Base-by-base conservation (phyloP, 1,140 invertebrate genomes). In the Drosophila takahashii region DNA sequence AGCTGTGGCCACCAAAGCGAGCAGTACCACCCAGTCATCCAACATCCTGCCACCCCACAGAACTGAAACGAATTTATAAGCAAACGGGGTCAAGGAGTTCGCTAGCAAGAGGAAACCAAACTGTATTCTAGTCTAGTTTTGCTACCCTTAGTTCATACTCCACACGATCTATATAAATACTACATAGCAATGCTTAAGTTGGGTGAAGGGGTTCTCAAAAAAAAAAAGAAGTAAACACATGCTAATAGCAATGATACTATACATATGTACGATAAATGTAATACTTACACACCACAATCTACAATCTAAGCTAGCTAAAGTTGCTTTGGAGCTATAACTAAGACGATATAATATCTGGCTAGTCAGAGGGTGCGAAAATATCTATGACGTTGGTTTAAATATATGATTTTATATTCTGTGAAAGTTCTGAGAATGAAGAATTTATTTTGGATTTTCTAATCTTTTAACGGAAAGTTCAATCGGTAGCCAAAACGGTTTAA, bases 41-140 rank as follows among this genome's bases (percentile, higher is more conserved):
- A 48, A 53, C 50, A 72, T 57, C 56, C 58, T 75, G 60, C 74
- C 81, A 42, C 90, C 90, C 60, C 90, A 92, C 77, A 91, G 90
- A 85, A 92, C 90, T 92, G 90, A 92, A 92, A 92, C 90, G 90
- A 92, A 92, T 92, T 92, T 92, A 91, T 92, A 92, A 91, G 81
- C 48, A 71, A 64, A 60, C 44, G 57, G 53, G 52, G 56, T 34
- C 37, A 32, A 27, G 16, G 65, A 73, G 32, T 41, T 13, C 9
- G 27, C 6, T 8, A 32, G 8, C 16, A 53, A 32, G 34, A 57
- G 41, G 27, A 85, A 87, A 79, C 84, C 79, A 77, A 89, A 84
- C 56, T 87, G 84, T 87, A 87, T 87, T 87, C 84, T 87, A 87
- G 84, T 74, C 76, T 74, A 89, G 79, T 51, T 74, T 62, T 64